Evolutionary conservation across 2,113 vertebrate species (phyloP), one percentile per base, ranked within the genome.

Genomic region (Nyctereutes procyonoides): DNA sequence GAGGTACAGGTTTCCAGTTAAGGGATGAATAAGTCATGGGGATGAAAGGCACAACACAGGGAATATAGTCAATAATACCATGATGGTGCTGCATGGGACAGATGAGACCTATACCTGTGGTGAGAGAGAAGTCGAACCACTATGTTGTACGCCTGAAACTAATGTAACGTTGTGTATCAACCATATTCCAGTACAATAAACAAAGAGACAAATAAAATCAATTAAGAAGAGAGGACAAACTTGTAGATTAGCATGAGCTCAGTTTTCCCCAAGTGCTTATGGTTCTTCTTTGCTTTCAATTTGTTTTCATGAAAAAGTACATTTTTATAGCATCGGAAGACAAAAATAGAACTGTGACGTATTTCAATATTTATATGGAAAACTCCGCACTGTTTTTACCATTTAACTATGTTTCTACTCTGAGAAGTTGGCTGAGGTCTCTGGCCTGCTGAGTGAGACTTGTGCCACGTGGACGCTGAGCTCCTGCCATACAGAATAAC

Each of bases 261-360:
- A 26, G 17, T 79, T 94, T 88, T 71, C 71, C 65, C 12, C 43
- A 35, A 62, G 11, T 22, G 4, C 30, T 94, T n/a, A 30, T 28
- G 86, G 38, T 65, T 81, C 79, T 82, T 73, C 65, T 77, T 81
- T 58, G 32, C 28, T 63, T 88, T 82, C 19, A 48, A 30, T 89
- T 95, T n/a, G 8, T 71, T 93, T 67, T 85, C 83, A 82, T 86
- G 14, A 85, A 87, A 81, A 84, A 38, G 56, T 65, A 28, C 67
- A 86, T 81, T 94, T 87, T 95, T 51, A 65, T 55, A 55, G 35
- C n/a, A 63, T 63, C 16, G 15, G 43, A 93, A 87, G 88, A 77
- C 43, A 93, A 80, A 67, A 80, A 53, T 30, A 88, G 58, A 85
- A 35, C 4, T 5, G 67, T 56, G 22, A 28, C 14, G 62, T 16